Base-by-base conservation (phyloP, 2,888 invertebrate species). In the Hyppa rectilinea region DNA sequence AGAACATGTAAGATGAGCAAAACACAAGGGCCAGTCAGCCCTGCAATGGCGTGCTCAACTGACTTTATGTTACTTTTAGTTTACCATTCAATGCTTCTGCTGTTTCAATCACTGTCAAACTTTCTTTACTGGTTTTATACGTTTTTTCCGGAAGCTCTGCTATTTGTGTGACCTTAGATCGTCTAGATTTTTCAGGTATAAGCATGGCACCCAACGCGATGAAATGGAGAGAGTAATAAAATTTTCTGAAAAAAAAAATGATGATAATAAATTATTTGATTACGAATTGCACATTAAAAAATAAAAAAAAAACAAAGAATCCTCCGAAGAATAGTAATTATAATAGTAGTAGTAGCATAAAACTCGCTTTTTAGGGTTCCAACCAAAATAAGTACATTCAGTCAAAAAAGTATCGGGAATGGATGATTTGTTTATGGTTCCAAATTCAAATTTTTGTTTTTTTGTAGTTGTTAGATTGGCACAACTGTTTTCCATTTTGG, bases 211-310 rank as follows among this genome's bases (percentile, higher is more conserved):
- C 96, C 66, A 96, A 75, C 1, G 96, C 96, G 43, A 96, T 92
- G 79, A 96, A 95, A 78, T 96, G 96, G 14, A 96, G 89, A 0
- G 96, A 96, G 85, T 96, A 96, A 90, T 94, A 97, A 81, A 96
- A 95, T 94, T 95, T 96, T 88, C 97, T 97, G 93, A 85, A 95
- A 95, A 55, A 59, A 60, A 38, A 68, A 53, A 4, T 40, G 1
- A 56, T 70, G 12, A 62, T 69, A 60, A 12, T 53, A 20, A n/a
- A 26, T 49, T 20, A 43, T 49, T 45, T 31, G 9, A 23, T 31
- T 29, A 31, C 9, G 23, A 20, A 38, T 64, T 29, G 0, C n/a
- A 38, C 12, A 29, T n/a, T n/a, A n/a, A n/a, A 20, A 23, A 31
- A 65, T 14, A 61, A 38, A 36, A 9, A 10, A 34, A 9, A 34